Conservation (phyloP, 2,888 invertebrate species). For the Sarcophaga caerulescens region DNA sequence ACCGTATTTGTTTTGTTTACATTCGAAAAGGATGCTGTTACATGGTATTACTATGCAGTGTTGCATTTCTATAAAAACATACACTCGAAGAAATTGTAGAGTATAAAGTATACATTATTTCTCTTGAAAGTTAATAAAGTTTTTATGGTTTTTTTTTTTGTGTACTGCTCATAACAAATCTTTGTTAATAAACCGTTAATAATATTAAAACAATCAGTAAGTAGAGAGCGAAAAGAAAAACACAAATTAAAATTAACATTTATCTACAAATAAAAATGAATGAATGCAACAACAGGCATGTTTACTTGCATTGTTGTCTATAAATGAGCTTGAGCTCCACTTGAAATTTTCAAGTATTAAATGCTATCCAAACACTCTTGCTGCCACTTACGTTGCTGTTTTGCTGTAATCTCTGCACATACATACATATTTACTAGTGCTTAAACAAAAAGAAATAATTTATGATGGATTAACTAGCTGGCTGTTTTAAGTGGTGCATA, state of each 20-base stretch:
- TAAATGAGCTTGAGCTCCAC: conserved; percentile 36
- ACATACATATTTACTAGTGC: background rate
- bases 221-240: conserved; percentile 30
- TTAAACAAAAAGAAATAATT: background rate
- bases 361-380: background rate
- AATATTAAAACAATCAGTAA: background rate
- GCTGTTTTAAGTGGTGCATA: background rate
- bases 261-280: conserved; percentile 35
- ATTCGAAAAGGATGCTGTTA: too few relatives aligned
- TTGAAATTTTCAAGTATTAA: conserved; percentile 54
- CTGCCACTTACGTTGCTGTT: too few relatives aligned
- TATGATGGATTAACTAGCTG: background rate
- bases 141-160: background rate
- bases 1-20: too few relatives aligned
- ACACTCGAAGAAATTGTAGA: too few relatives aligned
- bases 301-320: conserved; percentile 58
- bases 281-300: conserved; percentile 51
- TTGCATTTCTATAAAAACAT: background rate
- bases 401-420: background rate
- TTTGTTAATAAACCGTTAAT: conserved; percentile 58
- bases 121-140: background rate
- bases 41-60: background rate
- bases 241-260: conserved; percentile 40
- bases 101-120: background rate
- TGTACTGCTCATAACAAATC: conserved; percentile 34